Conservation (phyloP, 2,888 invertebrate species). For the Heliconius charithonia region DNA sequence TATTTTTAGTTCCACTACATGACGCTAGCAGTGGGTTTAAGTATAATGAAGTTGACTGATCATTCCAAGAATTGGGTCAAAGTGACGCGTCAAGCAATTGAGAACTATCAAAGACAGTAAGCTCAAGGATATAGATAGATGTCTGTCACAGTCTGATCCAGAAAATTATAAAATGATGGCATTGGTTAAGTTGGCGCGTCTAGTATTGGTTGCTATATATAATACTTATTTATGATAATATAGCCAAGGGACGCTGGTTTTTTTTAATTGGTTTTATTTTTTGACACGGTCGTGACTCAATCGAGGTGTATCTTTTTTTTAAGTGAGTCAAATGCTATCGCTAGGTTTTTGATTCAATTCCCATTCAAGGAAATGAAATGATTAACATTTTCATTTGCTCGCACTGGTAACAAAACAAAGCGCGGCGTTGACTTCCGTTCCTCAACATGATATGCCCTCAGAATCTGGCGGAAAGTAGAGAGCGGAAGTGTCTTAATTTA, state of each 20-base stretch:
- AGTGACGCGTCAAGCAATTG: neutral
- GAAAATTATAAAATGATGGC: conserved; percentile 3
- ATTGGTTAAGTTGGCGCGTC: neutral
- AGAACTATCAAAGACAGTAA: conserved; percentile 8
- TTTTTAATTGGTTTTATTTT: neutral
- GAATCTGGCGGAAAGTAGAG: no score
- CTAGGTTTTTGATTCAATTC: no score
- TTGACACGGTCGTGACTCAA: neutral
- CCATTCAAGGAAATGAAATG: no score
- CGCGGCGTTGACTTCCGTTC: no score
- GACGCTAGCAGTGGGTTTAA: neutral
- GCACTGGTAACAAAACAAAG: no score
- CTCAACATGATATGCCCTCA: no score
- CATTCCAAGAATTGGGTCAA: neutral
- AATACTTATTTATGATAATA: neutral
- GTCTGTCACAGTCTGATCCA: neutral
- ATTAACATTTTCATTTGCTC: no score
- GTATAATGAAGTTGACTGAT: neutral
- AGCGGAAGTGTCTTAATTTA: no score
- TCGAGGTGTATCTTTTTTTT: neutral
- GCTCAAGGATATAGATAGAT: neutral
- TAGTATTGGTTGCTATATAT: neutral
- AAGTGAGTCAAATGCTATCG: no score
- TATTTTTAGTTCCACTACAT: neutral
- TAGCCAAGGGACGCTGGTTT: neutral